Evolutionary conservation across 2,113 vertebrate genomes (phyloP).

Genomic region (Halichoerus grypus): DNA sequence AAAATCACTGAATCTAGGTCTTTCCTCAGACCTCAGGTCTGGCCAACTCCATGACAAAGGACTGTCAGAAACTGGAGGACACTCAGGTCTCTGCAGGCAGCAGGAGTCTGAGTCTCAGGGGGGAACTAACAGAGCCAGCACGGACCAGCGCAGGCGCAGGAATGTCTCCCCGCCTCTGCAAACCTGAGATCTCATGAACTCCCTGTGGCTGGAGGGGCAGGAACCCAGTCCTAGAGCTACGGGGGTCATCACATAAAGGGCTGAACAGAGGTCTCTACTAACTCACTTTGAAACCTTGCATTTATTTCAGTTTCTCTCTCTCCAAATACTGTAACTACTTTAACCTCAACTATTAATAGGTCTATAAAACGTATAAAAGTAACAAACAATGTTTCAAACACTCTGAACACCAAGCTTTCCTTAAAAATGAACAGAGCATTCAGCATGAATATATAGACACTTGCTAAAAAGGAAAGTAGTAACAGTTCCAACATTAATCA

Average conservation of each 20-base stretch:
- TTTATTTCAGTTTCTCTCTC: constrained; percentile 10
- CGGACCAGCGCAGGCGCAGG: too few relatives aligned
- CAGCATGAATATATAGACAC: not conserved
- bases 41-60: not conserved
- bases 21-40: not conserved
- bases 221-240: not conserved
- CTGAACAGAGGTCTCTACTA: not conserved
- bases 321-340: not conserved
- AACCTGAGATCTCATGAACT: not conserved
- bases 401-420: not conserved
- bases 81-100: not conserved
- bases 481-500: not conserved
- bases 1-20: not conserved
- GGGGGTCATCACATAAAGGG: not conserved
- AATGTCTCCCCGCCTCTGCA: not conserved
- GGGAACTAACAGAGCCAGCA: too few relatives aligned
- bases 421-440: constrained; percentile 15
- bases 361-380: not conserved
- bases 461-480: not conserved
- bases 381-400: not conserved
- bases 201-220: not conserved
- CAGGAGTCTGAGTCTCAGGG: not conserved
- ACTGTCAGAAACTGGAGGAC: not conserved
- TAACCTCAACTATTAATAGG: not conserved
- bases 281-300: not conserved